phyloP scores from a whole-genome alignment of 1,140 invertebrate genomes.

The Littorina saxatilis region DNA sequence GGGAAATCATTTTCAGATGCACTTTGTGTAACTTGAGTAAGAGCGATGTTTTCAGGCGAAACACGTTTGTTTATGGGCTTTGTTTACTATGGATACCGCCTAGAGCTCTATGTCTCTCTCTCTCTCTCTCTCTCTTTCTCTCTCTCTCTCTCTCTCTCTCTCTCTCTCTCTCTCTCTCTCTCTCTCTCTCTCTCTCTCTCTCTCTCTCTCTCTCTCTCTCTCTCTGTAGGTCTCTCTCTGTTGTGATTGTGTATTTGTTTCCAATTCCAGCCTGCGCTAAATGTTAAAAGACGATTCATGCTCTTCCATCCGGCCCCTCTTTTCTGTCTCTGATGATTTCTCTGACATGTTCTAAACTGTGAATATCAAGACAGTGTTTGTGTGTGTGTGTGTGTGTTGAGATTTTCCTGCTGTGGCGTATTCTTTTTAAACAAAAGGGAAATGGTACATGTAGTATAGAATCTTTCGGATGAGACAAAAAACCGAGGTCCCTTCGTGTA shows the following conservation, averaged over 20 bases:
- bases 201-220: background rate
- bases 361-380: no score
- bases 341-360: background rate
- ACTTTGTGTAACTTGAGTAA: background rate
- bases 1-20: background rate
- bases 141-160: background rate
- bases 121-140: no score
- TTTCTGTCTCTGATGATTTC: no score
- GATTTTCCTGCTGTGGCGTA: no score
- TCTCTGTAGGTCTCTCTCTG: background rate
- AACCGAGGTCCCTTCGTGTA: no score
- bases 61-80: background rate
- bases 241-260: background rate
- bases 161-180: background rate
- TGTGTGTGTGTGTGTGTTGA: no score
- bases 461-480: no score
- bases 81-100: slow-evolving; percentile 26
- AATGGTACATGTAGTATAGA: no score
- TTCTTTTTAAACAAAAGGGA: no score
- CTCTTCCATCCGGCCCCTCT: no score
- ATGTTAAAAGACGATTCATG: background rate
- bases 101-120: background rate
- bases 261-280: no score
- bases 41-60: background rate
- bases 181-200: background rate